Evolutionary conservation across 2,888 invertebrate species (phyloP).

Genomic region (Epistrophe eligans): DNA sequence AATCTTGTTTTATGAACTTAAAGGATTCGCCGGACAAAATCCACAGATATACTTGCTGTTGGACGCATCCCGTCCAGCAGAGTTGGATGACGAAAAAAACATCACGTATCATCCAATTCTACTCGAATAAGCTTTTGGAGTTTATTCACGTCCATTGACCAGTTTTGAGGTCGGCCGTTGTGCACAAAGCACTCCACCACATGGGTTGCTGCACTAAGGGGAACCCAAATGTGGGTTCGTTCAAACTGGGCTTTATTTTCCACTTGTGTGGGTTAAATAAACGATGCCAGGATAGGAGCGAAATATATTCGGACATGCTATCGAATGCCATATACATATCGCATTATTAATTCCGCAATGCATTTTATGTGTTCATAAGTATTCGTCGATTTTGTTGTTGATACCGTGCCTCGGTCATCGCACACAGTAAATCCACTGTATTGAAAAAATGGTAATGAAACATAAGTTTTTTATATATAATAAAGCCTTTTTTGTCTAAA

Average conservation of each 20-base stretch:
- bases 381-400: conserved; percentile 2
- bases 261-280: conserved; percentile 65
- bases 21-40: conserved; percentile 47
- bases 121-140: conserved; percentile 67
- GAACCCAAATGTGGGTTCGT: conserved; percentile 24
- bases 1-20: conserved; percentile 74
- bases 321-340: conserved; percentile 58
- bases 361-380: conserved; percentile 52
- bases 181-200: conserved; percentile 12
- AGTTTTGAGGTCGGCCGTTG: conserved; percentile 40
- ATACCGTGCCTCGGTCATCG: not conserved
- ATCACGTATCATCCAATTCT: conserved; percentile 68
- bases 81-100: conserved; percentile 27
- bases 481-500: no score
- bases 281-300: conserved; percentile 29
- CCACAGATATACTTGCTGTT: conserved; percentile 25
- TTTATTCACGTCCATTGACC: conserved; percentile 68
- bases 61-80: conserved; percentile 8
- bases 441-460: not conserved
- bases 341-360: conserved; percentile 66
- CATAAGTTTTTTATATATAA: no score
- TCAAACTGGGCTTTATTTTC: conserved; percentile 41
- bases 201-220: not conserved
- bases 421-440: not conserved
- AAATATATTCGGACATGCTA: conserved; percentile 49